Evolutionary conservation across 1,140 invertebrate species (phyloP).

Genomic region (Cyrtorhinus lividipennis): DNA sequence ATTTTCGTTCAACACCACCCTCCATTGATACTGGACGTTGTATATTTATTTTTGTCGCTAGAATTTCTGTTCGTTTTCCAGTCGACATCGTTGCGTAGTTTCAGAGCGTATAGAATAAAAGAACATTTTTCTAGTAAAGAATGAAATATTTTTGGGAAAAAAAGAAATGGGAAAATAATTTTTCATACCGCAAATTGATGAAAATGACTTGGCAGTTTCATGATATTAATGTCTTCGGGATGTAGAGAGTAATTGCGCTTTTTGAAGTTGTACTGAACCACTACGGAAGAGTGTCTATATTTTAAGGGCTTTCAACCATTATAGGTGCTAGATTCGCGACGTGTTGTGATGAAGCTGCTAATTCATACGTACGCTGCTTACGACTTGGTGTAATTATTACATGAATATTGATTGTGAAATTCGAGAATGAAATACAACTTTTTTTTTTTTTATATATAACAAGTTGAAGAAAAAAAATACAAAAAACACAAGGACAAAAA

Average conservation of each 20-base stretch:
- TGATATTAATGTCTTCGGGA: background rate
- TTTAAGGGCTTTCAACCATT: constrained; percentile 8
- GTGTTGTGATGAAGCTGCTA: constrained; percentile 6
- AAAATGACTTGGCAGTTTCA: background rate
- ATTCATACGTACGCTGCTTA: background rate
- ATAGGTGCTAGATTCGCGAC: background rate
- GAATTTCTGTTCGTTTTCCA: too few species aligned
- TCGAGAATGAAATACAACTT: too few species aligned
- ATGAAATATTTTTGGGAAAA: background rate
- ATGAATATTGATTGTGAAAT: too few species aligned
- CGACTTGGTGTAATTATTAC: background rate
- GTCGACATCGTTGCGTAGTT: too few species aligned
- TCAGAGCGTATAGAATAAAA: too few species aligned
- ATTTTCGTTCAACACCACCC: too few species aligned
- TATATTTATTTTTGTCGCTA: too few species aligned
- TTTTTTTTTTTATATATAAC: too few species aligned
- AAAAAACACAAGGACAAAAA: background rate
- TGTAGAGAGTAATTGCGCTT: background rate
- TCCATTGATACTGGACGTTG: too few species aligned
- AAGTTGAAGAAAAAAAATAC: too few species aligned
- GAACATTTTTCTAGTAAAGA: too few species aligned
- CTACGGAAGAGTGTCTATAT: background rate
- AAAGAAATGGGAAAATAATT: background rate
- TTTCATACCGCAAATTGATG: background rate
- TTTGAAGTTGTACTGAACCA: too few species aligned